Evolutionary conservation across 2,797 vertebrate species (phyloP).

Genomic region (Cetoscarus ocellatus): DNA sequence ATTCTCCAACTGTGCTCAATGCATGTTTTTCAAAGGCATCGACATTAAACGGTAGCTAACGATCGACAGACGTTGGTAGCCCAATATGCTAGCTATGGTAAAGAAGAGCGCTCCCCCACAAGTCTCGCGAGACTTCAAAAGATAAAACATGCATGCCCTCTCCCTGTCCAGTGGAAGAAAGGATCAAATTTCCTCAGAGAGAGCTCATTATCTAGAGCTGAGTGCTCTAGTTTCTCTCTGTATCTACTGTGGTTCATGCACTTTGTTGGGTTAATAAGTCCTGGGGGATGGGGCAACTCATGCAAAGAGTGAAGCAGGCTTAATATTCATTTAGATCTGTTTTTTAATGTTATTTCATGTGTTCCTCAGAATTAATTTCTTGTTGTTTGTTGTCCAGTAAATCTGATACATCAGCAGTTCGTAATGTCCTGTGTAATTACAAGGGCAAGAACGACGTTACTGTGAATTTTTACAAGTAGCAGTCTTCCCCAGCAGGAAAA

Average conservation of each 20-base stretch:
- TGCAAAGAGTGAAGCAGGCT: too few species aligned
- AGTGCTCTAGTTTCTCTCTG: not conserved
- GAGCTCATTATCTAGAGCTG: not conserved
- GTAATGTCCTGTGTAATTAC: too few species aligned
- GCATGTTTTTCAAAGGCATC: not conserved
- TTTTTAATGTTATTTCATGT: too few species aligned
- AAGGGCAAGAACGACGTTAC: too few species aligned
- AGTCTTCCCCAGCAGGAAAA: too few species aligned
- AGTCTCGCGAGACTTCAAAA: conserved; percentile 58
- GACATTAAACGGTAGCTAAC: not conserved
- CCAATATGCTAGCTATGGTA: conserved; percentile 12
- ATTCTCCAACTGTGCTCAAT: not conserved
- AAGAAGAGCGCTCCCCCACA: not conserved
- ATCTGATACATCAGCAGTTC: too few species aligned
- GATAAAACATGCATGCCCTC: not conserved
- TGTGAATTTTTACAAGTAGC: too few species aligned
- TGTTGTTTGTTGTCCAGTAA: too few species aligned
- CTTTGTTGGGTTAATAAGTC: not conserved
- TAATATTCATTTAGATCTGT: too few species aligned
- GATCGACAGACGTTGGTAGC: conserved; percentile 20
- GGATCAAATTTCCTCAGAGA: conserved; percentile 6
- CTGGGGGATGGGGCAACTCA: not conserved
- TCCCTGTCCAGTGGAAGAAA: not conserved
- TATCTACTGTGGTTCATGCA: conserved; percentile 11
- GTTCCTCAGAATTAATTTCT: too few species aligned